Conservation (phyloP, 2,888 invertebrate genomes). For the Bibio marci region DNA sequence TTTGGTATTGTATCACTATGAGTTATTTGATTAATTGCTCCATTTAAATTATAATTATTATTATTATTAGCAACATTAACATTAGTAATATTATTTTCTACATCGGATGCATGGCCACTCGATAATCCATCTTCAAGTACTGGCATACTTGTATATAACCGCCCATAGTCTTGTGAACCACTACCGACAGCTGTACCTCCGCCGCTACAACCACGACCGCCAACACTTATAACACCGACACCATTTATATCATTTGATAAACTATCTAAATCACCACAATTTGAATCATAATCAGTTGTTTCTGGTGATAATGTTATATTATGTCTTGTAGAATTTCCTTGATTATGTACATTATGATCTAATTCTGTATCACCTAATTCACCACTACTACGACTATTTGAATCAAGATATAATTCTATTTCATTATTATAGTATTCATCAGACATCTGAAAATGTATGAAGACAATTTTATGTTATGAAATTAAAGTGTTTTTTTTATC, state of each 20-base stretch:
- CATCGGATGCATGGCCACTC: conserved; percentile 85
- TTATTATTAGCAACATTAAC: conserved; percentile 8
- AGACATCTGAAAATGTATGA: not conserved
- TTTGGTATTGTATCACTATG: no score
- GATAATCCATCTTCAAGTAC: conserved; percentile 86
- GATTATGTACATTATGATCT: conserved; percentile 2
- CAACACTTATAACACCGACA: conserved; percentile 3
- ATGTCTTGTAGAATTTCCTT: conserved; percentile 47
- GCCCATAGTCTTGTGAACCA: conserved; percentile 35
- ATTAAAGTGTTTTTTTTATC: conserved; percentile 13
- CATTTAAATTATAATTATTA: conserved; percentile 5
- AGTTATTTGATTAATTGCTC: conserved; percentile 8
- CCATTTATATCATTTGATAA: conserved; percentile 28
- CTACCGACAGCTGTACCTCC: conserved; percentile 20
- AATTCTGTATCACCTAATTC: conserved; percentile 21
- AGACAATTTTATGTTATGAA: not conserved
- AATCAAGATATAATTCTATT: conserved; percentile 28
- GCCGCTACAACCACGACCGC: conserved; percentile 19
- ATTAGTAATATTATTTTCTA: conserved; percentile 58
- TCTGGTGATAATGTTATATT: conserved; percentile 86
- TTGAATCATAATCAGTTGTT: conserved; percentile 84
- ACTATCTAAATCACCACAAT: conserved; percentile 72
- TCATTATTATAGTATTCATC: conserved; percentile 23
- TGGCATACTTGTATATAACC: conserved; percentile 67
- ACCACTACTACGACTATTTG: conserved; percentile 27